Conservation (phyloP, 2,888 invertebrate genomes). For the Silvanus unidentatus region DNA sequence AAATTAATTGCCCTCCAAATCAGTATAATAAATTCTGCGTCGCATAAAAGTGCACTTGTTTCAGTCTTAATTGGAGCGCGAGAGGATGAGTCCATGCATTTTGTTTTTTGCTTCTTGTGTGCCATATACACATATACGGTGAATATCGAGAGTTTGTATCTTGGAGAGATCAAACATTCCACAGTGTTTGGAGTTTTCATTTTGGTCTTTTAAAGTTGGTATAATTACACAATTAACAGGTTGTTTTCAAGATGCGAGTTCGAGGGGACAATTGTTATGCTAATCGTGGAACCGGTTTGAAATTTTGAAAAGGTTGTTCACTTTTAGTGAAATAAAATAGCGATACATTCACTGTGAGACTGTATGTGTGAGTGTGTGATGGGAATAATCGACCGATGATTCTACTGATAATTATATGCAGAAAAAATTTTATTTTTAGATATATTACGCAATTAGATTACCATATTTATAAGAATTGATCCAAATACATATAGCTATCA, state of each 20-base stretch:
- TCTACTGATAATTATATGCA: slow-evolving; percentile 3
- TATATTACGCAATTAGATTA: slow-evolving; percentile 38
- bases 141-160: too few species aligned
- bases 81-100: too few species aligned
- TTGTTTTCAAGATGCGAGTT: slow-evolving; percentile 40
- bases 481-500: slow-evolving; percentile 26
- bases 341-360: slow-evolving; percentile 21
- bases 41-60: too few species aligned
- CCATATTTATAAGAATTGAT: slow-evolving; percentile 32
- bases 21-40: too few species aligned
- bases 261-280: slow-evolving; percentile 46
- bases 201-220: slow-evolving; percentile 22
- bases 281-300: slow-evolving; percentile 45
- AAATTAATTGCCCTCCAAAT: too few species aligned
- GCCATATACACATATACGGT: too few species aligned
- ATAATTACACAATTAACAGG: slow-evolving; percentile 47
- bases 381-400: slow-evolving; percentile 1
- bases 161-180: slow-evolving; percentile 14
- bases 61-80: too few species aligned
- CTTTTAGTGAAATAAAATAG: slow-evolving; percentile 36
- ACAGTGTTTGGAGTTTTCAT: slow-evolving; percentile 18
- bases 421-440: slow-evolving; percentile 24
- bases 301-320: slow-evolving; percentile 47
- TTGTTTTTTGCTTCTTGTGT: too few species aligned
- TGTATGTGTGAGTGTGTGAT: not conserved